Evolutionary conservation across 2,888 invertebrate species (phyloP).

Genomic region (Apamea epomidion): DNA sequence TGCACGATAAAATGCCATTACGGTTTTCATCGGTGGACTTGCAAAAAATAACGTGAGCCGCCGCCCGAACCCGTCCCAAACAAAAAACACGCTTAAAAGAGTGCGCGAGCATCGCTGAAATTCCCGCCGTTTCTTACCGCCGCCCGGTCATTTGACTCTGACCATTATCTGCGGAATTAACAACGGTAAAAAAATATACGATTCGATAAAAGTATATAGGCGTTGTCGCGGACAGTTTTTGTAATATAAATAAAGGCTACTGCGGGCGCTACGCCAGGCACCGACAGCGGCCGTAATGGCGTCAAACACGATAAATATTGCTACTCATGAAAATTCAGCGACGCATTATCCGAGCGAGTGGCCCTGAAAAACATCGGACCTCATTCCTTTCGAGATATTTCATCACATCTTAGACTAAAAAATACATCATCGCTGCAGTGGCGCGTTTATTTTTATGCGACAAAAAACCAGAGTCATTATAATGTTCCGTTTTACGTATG

Average conservation of each 20-base stretch:
- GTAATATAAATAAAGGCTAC: constrained; percentile 81
- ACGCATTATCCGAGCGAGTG: constrained; percentile 75
- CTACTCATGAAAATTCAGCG: constrained; percentile 88
- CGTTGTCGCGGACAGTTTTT: constrained; percentile 84
- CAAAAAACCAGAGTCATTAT: constrained; percentile 81
- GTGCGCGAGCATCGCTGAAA: constrained; percentile 88
- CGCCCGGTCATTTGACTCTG: constrained; percentile 88
- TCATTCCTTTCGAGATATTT: constrained; percentile 80
- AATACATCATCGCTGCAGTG: constrained; percentile 77
- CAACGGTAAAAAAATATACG: constrained; percentile 85
- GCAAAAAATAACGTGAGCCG: constrained; percentile 87
- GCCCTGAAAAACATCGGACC: constrained; percentile 78
- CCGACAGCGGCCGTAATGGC: constrained; percentile 79
- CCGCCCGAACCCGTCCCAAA: constrained; percentile 82
- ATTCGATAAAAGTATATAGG: constrained; percentile 87
- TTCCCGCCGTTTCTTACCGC: constrained; percentile 88
- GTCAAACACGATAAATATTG: constrained; percentile 85
- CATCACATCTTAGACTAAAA: constrained; percentile 77
- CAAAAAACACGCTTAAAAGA: constrained; percentile 88
- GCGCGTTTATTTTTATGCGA: constrained; percentile 73
- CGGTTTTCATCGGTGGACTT: constrained; percentile 88
- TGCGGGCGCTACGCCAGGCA: constrained; percentile 77
- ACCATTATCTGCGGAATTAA: constrained; percentile 90
- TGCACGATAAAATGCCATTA: constrained; percentile 91
- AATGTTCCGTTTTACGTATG: constrained; percentile 79